phyloP scores from a whole-genome alignment of 1,140 invertebrate genomes.

The Eumeta japonica region DNA sequence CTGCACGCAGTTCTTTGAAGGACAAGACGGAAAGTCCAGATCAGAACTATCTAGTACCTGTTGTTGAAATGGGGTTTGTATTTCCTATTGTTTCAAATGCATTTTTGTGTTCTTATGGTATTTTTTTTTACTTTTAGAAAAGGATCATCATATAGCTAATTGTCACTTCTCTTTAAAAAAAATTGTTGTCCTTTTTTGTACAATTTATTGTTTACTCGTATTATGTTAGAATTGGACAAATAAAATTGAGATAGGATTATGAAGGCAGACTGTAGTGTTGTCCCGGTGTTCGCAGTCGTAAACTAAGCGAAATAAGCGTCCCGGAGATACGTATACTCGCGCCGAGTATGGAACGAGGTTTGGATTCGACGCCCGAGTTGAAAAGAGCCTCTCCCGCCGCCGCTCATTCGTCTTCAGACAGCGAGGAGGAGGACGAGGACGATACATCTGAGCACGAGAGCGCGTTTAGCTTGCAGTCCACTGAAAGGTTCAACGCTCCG shows the following conservation, averaged over 20 bases:
- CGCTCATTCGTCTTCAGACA: conserved; percentile 18
- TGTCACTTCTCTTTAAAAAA: too few relatives aligned
- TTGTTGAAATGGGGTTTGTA: conserved; percentile 48
- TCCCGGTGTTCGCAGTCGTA: conserved; percentile 60
- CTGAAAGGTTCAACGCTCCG: conserved; percentile 33
- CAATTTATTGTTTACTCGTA: too few relatives aligned
- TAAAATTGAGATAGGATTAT: too few relatives aligned
- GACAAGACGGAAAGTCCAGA: conserved; percentile 27
- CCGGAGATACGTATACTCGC: conserved; percentile 76
- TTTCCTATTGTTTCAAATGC: too few relatives aligned
- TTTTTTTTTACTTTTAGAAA: too few relatives aligned
- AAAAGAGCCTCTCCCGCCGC: conserved; percentile 29
- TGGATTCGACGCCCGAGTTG: conserved; percentile 51
- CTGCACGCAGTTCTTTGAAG: conserved; percentile 33
- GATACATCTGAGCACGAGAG: conserved; percentile 51
- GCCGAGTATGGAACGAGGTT: conserved; percentile 73
- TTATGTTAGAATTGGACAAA: too few relatives aligned
- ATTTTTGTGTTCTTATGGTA: too few relatives aligned
- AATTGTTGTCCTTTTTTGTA: too few relatives aligned
- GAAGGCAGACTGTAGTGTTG: too few relatives aligned
- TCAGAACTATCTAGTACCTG: conserved; percentile 30
- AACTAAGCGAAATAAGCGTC: conserved; percentile 67
- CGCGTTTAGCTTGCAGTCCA: conserved; percentile 47
- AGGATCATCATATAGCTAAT: too few relatives aligned
- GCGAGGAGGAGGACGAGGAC: conserved; percentile 25